These are phyloP conservation scores for Menura novaehollandiae DNA, from an alignment of 2,113 vertebrate species.

Conservation along the genomic window DNA sequence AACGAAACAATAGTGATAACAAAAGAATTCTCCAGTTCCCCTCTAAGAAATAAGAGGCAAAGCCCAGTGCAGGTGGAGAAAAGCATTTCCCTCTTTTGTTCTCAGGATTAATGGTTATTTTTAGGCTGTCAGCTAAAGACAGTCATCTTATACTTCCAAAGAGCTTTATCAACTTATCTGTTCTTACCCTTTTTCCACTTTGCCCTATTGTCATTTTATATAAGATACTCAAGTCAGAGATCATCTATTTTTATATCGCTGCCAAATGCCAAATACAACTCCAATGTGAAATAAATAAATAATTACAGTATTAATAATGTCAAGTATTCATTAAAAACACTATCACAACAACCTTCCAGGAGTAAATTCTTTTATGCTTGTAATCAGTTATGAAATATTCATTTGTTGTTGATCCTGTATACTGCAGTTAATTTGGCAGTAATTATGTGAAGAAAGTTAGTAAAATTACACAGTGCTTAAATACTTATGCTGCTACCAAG, in stretches of 20 bases:
- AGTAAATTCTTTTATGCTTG: constrained; percentile 29
- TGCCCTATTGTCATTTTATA: background rate
- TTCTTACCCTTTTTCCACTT: background rate
- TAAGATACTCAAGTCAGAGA: background rate
- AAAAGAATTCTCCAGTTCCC: background rate
- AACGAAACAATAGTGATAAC: background rate
- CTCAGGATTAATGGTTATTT: background rate
- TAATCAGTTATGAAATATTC: constrained; percentile 54
- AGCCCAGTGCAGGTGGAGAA: background rate
- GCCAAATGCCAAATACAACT: background rate
- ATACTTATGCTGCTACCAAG: background rate
- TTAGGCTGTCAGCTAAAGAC: background rate
- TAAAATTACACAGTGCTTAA: constrained; percentile 25
- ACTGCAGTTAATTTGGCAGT: constrained; percentile 43
- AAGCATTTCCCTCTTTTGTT: background rate
- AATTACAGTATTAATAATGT: constrained; percentile 29
- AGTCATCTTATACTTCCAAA: background rate
- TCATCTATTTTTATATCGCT: background rate
- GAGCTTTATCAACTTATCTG: background rate
- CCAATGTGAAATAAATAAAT: constrained; percentile 18
- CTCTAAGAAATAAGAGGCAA: background rate
- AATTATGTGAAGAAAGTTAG: constrained; percentile 33
- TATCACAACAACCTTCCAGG: constrained; percentile 23
- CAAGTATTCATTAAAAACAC: constrained; percentile 48
- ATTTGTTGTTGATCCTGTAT: constrained; percentile 45